Evolutionary conservation across 1,140 invertebrate species (phyloP).

Genomic region (Philotrypesis tridentata): DNA sequence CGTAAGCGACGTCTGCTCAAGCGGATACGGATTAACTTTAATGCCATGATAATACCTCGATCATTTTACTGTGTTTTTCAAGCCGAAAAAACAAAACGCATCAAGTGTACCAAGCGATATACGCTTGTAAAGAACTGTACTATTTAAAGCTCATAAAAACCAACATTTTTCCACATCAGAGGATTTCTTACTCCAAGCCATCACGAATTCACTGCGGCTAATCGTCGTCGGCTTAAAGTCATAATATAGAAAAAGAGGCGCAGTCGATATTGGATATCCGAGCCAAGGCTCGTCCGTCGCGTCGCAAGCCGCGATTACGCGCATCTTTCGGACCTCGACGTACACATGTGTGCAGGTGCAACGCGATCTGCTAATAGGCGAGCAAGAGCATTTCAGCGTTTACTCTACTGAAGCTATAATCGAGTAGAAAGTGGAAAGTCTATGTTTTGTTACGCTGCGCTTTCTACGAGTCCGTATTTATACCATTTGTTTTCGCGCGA

Average conservation of each 20-base stretch:
- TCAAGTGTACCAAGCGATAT: not conserved
- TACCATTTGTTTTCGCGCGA: not conserved
- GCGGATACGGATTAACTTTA: not conserved
- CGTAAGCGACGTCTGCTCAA: not conserved
- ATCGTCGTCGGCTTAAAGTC: no score
- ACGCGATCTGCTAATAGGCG: not conserved
- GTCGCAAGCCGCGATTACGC: slow-evolving; percentile 24
- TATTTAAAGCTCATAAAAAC: not conserved
- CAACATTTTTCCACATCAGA: not conserved
- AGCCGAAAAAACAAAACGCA: not conserved
- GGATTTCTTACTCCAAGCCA: not conserved
- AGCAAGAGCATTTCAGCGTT: slow-evolving; percentile 10
- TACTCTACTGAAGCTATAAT: not conserved
- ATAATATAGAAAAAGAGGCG: no score
- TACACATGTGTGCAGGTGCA: not conserved
- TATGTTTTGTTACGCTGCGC: not conserved
- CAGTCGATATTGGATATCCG: slow-evolving; percentile 36
- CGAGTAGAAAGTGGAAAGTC: slow-evolving; percentile 39
- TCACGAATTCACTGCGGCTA: no score
- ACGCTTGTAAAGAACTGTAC: not conserved
- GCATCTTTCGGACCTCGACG: not conserved
- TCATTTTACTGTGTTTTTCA: not conserved
- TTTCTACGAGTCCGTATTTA: not conserved
- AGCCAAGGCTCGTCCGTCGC: slow-evolving; percentile 36
- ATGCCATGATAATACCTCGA: not conserved